Percentiles rank a stretch among this genome's conserved stretches.
Evolutionary conservation across 1,140 invertebrate species (phyloP).

Genomic region (Nasonia longicornis): DNA sequence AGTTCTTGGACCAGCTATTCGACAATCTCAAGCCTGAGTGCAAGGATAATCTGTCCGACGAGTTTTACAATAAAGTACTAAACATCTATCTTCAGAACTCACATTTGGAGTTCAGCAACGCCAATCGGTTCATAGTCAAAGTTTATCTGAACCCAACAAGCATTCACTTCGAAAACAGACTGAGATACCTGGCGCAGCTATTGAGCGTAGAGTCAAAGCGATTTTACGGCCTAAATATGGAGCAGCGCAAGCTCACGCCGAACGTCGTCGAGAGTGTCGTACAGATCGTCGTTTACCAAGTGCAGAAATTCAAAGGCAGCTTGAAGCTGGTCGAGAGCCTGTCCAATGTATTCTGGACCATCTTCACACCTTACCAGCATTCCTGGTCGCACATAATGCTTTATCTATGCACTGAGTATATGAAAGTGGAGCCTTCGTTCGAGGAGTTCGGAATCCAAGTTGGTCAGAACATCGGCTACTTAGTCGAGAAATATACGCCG

Average conservation of each 20-base stretch:
- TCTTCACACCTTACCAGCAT: slow-evolving; percentile 45
- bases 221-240: slow-evolving; percentile 28
- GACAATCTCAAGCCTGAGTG: not conserved
- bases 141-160: slow-evolving; percentile 39
- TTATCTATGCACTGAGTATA: slow-evolving; percentile 30
- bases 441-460: slow-evolving; percentile 40
- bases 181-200: not conserved
- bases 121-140: slow-evolving; percentile 31
- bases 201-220: slow-evolving; percentile 12
- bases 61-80: slow-evolving; percentile 42
- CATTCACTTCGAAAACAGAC: slow-evolving; percentile 20
- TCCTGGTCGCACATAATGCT: slow-evolving; percentile 47
- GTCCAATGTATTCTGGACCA: slow-evolving; percentile 22
- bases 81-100: slow-evolving; percentile 45
- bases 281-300: not conserved
- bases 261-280: slow-evolving; percentile 38
- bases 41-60: slow-evolving; percentile 44
- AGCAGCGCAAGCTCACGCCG: not conserved
- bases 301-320: slow-evolving; percentile 41
- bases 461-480: slow-evolving; percentile 8
- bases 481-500: slow-evolving; percentile 42
- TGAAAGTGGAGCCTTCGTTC: slow-evolving; percentile 18
- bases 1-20: slow-evolving; percentile 37
- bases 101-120: not conserved
- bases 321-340: slow-evolving; percentile 41